phyloP scores from a whole-genome alignment of 2,113 vertebrate genomes.

The Cyphomyrus discorhynchus region DNA sequence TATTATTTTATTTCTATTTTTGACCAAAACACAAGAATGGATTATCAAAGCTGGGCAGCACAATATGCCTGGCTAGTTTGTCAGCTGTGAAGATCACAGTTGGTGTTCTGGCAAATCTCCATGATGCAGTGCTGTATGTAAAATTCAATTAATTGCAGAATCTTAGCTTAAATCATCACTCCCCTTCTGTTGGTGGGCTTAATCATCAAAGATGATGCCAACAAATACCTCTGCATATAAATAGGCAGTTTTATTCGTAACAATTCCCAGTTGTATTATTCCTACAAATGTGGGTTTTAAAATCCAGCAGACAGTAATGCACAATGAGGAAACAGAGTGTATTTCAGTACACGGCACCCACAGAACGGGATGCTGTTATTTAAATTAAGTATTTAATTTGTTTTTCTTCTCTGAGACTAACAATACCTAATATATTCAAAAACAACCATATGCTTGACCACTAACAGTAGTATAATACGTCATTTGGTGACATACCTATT shows the following conservation, averaged over 20 bases:
- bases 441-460: background rate
- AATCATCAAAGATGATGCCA: background rate
- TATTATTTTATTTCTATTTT: background rate
- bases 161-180: slow-evolving; percentile 11
- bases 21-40: slow-evolving; percentile 5
- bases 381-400: background rate
- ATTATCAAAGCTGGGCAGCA: background rate
- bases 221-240: background rate
- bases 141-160: slow-evolving; percentile 7
- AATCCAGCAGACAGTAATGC: background rate
- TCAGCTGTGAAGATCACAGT: slow-evolving; percentile 8
- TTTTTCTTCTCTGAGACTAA: background rate
- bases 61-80: background rate
- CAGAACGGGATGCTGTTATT: background rate
- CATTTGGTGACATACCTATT: background rate
- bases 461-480: background rate
- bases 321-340: background rate
- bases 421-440: background rate
- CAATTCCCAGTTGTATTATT: background rate
- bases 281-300: background rate
- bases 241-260: background rate
- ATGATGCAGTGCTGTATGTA: background rate
- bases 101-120: background rate
- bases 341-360: background rate
- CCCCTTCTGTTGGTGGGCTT: background rate